Conservation (phyloP, 2,888 invertebrate species). For the Plebejus anna region DNA sequence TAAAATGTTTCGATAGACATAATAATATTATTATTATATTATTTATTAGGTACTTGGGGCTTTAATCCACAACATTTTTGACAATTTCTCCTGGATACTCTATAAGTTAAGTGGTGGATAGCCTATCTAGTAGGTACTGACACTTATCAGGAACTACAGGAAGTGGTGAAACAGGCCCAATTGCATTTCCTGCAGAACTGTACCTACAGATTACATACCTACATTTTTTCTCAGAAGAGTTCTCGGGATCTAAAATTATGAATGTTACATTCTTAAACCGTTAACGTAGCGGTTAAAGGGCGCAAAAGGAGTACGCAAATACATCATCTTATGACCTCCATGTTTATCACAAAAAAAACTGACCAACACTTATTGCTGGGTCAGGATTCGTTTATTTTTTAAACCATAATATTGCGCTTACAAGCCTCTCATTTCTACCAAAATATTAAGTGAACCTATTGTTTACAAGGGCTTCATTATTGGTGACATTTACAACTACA, state of each 20-base stretch:
- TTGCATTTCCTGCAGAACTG: no score
- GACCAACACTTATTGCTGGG: neutral
- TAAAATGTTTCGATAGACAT: no score
- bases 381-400: neutral
- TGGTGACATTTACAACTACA: no score
- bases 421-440: neutral
- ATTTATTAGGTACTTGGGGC: no score
- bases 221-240: neutral
- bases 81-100: no score
- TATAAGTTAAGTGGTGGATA: no score
- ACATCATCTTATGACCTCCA: slow-evolving; percentile 1
- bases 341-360: neutral
- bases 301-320: slow-evolving; percentile 3
- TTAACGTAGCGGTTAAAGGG: slow-evolving; percentile 19
- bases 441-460: no score
- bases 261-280: neutral
- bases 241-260: slow-evolving; percentile 14
- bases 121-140: no score
- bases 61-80: no score
- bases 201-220: neutral
- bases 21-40: no score
- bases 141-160: no score
- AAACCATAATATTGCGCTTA: neutral
- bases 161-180: no score
- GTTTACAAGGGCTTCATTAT: neutral